Percentiles rank a stretch among this genome's conserved stretches.
Conservation (phyloP, 1,140 invertebrate genomes). For the Cardiocondyla obscurior region DNA sequence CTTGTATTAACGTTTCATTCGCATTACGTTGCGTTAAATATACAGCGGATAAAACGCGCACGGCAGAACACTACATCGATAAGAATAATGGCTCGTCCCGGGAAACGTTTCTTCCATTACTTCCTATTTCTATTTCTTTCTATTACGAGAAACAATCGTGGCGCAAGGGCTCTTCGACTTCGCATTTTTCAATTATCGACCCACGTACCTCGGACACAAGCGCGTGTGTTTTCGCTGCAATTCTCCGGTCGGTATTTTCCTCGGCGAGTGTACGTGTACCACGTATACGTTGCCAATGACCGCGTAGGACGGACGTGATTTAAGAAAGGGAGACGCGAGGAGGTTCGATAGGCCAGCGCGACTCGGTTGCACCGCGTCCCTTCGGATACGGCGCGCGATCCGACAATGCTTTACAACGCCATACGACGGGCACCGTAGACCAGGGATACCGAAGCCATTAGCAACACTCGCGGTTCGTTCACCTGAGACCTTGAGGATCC, state of each 20-base stretch:
- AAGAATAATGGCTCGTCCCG: slow-evolving; percentile 40
- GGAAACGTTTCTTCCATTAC: slow-evolving; percentile 46
- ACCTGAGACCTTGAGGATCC: slow-evolving; percentile 75
- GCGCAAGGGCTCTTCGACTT: slow-evolving; percentile 36
- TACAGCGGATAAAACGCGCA: slow-evolving; percentile 4
- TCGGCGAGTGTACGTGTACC: neutral
- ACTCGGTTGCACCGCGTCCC: neutral
- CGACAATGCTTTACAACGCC: slow-evolving; percentile 16
- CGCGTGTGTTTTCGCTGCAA: slow-evolving; percentile 26
- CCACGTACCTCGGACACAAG: slow-evolving; percentile 30
- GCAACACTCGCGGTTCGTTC: slow-evolving; percentile 72
- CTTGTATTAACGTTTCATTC: neutral
- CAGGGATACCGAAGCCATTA: slow-evolving; percentile 66
- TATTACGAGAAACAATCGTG: slow-evolving; percentile 40
- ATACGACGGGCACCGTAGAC: slow-evolving; percentile 16
- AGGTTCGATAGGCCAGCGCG: slow-evolving; percentile 22
- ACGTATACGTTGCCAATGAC: neutral
- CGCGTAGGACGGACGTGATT: slow-evolving; percentile 30
- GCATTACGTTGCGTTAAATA: slow-evolving; percentile 6
- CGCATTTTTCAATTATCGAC: slow-evolving; percentile 55
- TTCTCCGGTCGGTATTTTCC: slow-evolving; percentile 32
- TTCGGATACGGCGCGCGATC: slow-evolving; percentile 2
- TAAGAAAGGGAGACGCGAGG: slow-evolving; percentile 47
- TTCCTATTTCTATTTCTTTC: slow-evolving; percentile 34
- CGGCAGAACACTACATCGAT: neutral